Conservation (phyloP, 2,113 vertebrate species). For the Atrichornis clamosus region DNA sequence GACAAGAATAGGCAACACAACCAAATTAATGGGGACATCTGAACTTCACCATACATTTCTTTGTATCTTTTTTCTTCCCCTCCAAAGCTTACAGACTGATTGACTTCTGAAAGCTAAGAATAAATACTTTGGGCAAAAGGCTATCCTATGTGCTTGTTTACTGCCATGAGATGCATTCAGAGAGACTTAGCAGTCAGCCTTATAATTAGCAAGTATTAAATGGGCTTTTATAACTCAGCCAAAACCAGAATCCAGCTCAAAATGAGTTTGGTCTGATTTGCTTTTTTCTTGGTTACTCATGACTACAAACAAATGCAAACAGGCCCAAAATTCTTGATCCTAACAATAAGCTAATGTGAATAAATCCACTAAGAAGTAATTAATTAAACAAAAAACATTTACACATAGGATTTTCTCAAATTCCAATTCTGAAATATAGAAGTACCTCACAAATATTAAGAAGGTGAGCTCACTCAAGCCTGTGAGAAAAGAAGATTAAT, state of each 20-base stretch:
- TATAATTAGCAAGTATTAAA: background rate
- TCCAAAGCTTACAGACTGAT: background rate
- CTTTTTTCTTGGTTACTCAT: background rate
- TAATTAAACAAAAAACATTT: background rate
- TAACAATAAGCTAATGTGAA: background rate
- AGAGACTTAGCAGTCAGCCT: background rate
- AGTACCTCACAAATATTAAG: background rate
- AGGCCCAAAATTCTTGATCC: background rate
- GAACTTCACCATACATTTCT: background rate
- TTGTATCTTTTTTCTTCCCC: rapidly evolving
- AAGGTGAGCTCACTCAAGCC: background rate
- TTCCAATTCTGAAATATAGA: background rate
- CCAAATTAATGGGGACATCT: background rate
- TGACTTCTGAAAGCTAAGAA: background rate
- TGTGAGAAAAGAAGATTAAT: background rate
- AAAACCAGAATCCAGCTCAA: background rate
- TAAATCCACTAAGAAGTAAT: background rate
- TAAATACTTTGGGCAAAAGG: background rate
- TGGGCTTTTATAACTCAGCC: background rate
- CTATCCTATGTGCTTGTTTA: background rate
- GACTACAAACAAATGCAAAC: background rate
- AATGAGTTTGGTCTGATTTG: background rate
- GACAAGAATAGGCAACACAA: background rate
- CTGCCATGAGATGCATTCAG: background rate
- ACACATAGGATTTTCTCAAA: background rate